Percentiles rank a stretch among this genome's conserved stretches.
phyloP scores from a whole-genome alignment of 1,140 invertebrate species.

The Apis laboriosa region DNA sequence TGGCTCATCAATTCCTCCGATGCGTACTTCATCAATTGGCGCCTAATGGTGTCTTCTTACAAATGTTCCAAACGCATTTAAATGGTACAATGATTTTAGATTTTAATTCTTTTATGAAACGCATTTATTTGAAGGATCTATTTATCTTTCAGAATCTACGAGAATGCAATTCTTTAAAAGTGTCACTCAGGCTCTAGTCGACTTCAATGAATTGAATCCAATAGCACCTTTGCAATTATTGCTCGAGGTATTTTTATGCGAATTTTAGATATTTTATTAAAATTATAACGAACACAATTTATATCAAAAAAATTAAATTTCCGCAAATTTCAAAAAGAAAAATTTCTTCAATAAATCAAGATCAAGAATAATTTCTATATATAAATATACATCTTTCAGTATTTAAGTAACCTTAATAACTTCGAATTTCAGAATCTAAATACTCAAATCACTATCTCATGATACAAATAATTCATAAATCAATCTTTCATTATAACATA shows the following conservation, averaged over 20 bases:
- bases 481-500: too few relatives aligned
- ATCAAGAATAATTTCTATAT: too few relatives aligned
- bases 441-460: too few relatives aligned
- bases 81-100: slow-evolving; percentile 83
- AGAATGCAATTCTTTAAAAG: slow-evolving; percentile 94
- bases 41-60: slow-evolving; percentile 97
- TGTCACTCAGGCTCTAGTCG: slow-evolving; percentile 94
- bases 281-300: background rate
- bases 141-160: slow-evolving; percentile 82
- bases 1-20: slow-evolving; percentile 97
- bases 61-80: slow-evolving; percentile 95
- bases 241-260: slow-evolving; percentile 85
- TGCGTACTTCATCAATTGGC: slow-evolving; percentile 98
- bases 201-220: slow-evolving; percentile 98
- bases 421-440: too few relatives aligned
- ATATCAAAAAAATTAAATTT: background rate
- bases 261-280: background rate
- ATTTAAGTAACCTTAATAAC: too few relatives aligned
- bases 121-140: background rate
- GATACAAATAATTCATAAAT: too few relatives aligned
- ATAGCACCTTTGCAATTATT: slow-evolving; percentile 95
- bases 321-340: background rate
- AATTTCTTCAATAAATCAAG: too few relatives aligned
- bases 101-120: background rate
- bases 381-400: too few relatives aligned